phyloP scores from a whole-genome alignment of 1,140 invertebrate species.

The Zaprionus nigranus region DNA sequence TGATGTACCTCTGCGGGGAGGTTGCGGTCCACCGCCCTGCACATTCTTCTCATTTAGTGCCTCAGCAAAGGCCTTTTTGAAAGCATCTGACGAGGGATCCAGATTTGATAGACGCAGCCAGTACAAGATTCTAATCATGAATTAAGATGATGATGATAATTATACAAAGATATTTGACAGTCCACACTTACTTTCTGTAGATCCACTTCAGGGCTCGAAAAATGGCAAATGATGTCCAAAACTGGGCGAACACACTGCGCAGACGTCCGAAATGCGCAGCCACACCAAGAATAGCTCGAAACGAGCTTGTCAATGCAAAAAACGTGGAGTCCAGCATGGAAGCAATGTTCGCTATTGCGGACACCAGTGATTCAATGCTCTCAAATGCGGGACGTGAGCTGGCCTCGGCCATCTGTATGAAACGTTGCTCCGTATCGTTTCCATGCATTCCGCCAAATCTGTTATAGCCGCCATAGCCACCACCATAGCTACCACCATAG shows the following conservation, averaged over 20 bases:
- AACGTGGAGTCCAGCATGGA: slow-evolving; percentile 99
- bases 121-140: slow-evolving; percentile 63
- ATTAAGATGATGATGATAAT: neutral
- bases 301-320: slow-evolving; percentile 96
- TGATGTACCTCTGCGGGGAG: slow-evolving; percentile 75
- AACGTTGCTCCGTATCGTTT: slow-evolving; percentile 85
- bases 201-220: slow-evolving; percentile 92
- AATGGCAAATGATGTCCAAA: slow-evolving; percentile 94
- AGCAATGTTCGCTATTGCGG: slow-evolving; percentile 95
- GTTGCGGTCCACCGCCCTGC: slow-evolving; percentile 48
- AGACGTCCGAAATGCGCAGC: slow-evolving; percentile 96
- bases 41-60: slow-evolving; percentile 79
- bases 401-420: slow-evolving; percentile 95
- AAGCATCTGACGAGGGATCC: slow-evolving; percentile 85
- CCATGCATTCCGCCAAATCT: slow-evolving; percentile 85
- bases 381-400: slow-evolving; percentile 96
- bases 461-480: slow-evolving; percentile 80
- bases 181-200: slow-evolving; percentile 87
- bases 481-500: slow-evolving; percentile 53
- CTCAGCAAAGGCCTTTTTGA: slow-evolving; percentile 87
- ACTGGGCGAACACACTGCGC: slow-evolving; percentile 91
- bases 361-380: slow-evolving; percentile 96
- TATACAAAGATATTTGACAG: neutral
- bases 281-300: slow-evolving; percentile 96
- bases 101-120: slow-evolving; percentile 77